phyloP scores from a whole-genome alignment of 2,113 vertebrate genomes.

The Mus pahari region DNA sequence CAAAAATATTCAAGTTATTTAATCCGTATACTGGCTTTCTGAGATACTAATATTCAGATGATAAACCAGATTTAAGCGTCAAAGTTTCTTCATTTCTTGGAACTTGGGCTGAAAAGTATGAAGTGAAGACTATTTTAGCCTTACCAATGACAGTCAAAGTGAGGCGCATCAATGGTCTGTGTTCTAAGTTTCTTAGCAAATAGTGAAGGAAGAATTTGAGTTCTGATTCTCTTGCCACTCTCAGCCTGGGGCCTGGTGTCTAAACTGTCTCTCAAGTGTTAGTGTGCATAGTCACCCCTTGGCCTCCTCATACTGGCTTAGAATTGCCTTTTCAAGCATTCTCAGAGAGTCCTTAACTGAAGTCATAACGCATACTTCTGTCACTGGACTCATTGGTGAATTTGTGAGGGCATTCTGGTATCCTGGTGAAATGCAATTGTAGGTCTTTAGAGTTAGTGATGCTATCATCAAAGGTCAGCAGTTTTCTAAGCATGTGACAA shows the following conservation, averaged over 20 bases:
- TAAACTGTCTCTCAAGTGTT: neutral
- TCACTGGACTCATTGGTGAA: neutral
- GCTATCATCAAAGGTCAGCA: neutral
- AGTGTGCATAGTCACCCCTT: neutral
- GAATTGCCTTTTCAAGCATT: neutral
- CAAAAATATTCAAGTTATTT: neutral
- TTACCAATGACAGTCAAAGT: neutral
- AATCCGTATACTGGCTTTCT: neutral
- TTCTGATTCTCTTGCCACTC: neutral
- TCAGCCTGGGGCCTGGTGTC: neutral
- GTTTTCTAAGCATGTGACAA: neutral
- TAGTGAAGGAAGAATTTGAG: neutral
- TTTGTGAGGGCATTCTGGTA: neutral
- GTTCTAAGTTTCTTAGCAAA: neutral
- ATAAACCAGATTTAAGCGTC: neutral
- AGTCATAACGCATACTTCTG: neutral
- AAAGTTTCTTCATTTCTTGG: neutral
- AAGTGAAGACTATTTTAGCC: neutral
- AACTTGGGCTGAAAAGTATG: neutral
- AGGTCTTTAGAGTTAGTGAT: neutral
- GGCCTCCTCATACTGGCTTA: neutral
- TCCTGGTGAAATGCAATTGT: neutral
- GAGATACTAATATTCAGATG: slow-evolving; percentile 3
- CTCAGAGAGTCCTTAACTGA: neutral
- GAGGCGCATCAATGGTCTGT: neutral